A percentile compares a stretch with the other conserved stretches of the same genome.
phyloP scores from a whole-genome alignment of 2,113 vertebrate species.

The Pseudorasbora parva region DNA sequence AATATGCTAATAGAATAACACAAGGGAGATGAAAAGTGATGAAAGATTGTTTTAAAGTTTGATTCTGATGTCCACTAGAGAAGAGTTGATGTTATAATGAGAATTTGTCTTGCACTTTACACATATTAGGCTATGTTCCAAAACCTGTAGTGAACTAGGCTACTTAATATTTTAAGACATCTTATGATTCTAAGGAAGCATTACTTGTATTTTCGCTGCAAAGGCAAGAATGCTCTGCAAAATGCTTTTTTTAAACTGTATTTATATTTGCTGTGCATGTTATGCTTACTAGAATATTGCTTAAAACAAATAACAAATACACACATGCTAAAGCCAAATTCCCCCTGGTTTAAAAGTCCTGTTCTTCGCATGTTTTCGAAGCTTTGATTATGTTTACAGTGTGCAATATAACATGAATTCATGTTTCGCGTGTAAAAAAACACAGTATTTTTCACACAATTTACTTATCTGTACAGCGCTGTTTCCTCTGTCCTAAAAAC shows the following conservation, averaged over 20 bases:
- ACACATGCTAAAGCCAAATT: neutral
- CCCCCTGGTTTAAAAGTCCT: no score
- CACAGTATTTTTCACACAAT: no score
- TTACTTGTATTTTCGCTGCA: neutral
- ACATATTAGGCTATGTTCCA: neutral
- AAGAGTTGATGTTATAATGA: neutral
- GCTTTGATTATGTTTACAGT: no score
- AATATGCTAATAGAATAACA: neutral
- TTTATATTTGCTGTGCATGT: neutral
- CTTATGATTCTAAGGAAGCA: neutral
- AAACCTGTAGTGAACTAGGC: neutral
- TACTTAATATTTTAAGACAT: neutral
- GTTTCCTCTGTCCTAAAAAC: no score
- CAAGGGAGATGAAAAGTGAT: neutral
- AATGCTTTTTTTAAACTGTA: neutral
- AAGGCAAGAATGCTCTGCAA: neutral
- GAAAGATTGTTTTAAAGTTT: neutral
- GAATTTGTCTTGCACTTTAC: neutral
- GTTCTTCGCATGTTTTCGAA: no score
- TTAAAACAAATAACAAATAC: neutral
- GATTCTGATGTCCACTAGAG: neutral
- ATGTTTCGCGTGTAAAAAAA: no score
- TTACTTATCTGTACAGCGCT: no score
- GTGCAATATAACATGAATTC: no score
- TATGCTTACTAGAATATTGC: no score